These are phyloP conservation scores for Clistopyga incitator DNA, from an alignment of 2,888 invertebrate genomes.

Conservation along the genomic window DNA sequence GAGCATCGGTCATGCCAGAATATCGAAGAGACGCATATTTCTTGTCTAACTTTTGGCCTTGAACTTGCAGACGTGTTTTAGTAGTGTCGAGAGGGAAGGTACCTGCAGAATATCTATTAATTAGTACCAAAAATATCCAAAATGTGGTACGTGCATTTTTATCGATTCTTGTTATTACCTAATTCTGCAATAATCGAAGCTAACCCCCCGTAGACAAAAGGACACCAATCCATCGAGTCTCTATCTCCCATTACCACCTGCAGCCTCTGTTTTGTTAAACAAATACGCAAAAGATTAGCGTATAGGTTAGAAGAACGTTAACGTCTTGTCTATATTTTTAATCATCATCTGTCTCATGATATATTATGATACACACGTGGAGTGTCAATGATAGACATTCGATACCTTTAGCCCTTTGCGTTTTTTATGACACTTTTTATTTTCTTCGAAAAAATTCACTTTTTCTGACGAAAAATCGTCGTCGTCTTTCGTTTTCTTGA, in stretches of 20 bases:
- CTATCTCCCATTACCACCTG: conserved; percentile 89
- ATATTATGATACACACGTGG: conserved; percentile 9
- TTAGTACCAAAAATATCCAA: conserved; percentile 13
- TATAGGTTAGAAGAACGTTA: conserved; percentile 31
- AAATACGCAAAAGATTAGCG: conserved; percentile 27
- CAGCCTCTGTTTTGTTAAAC: conserved; percentile 44
- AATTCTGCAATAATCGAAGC: conserved; percentile 97
- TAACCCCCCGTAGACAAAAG: conserved; percentile 97
- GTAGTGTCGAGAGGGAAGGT: conserved; percentile 99
- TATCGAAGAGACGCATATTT: conserved; percentile 91
- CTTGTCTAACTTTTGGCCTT: conserved; percentile 94
- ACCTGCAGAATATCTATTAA: conserved; percentile 85
- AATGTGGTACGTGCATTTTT: background rate
- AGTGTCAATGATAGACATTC: conserved; percentile 18
- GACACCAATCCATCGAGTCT: conserved; percentile 96
- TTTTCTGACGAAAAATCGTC: conserved; percentile 47
- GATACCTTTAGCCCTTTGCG: conserved; percentile 41
- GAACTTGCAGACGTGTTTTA: conserved; percentile 96
- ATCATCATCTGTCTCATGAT: conserved; percentile 19
- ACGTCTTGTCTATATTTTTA: conserved; percentile 5
- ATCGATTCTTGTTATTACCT: conserved; percentile 86
- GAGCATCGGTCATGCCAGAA: conserved; percentile 96
- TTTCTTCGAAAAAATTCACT: conserved; percentile 32
- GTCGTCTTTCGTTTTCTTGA: conserved; percentile 1
- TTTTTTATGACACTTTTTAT: conserved; percentile 33